Percentiles rank a stretch among this genome's conserved stretches.
phyloP scores from a whole-genome alignment of 2,797 vertebrate genomes.

The Acrossocheilus fasciatus region DNA sequence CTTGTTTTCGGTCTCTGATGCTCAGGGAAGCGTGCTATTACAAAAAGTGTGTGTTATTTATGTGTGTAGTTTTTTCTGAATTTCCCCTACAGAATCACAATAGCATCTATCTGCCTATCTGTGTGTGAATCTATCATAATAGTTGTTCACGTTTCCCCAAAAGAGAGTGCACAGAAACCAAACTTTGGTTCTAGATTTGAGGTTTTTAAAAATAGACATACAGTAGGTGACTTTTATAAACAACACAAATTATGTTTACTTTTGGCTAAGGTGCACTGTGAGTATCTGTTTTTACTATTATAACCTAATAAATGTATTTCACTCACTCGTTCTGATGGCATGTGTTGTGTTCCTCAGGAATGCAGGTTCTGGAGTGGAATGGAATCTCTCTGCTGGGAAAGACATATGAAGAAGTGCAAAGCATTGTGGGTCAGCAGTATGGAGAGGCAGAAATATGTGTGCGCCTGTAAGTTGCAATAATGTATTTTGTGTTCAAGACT shows the following conservation, averaged over 20 bases:
- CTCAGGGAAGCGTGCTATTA: conserved; percentile 42
- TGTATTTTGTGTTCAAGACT: neutral
- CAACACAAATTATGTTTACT: conserved; percentile 1
- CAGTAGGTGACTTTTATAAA: neutral
- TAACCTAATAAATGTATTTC: neutral
- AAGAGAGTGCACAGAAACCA: neutral
- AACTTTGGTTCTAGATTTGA: neutral
- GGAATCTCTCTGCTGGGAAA: conserved; percentile 90
- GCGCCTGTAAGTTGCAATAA: conserved; percentile 93
- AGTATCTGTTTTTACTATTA: neutral
- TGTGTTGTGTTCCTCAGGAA: conserved; percentile 79
- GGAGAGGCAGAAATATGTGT: conserved; percentile 98
- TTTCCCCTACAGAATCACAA: conserved; percentile 5
- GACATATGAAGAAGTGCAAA: conserved; percentile 98
- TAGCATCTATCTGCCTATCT: conserved; percentile 4
- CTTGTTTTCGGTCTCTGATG: conserved; percentile 30
- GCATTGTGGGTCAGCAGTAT: conserved; percentile 90
- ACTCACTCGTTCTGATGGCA: neutral
- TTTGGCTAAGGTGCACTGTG: neutral
- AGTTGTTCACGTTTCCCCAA: neutral
- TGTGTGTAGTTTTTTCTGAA: conserved; percentile 1
- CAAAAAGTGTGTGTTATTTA: conserved; percentile 31
- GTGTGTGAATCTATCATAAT: neutral
- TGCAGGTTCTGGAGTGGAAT: conserved; percentile 99
- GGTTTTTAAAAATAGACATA: neutral